Conservation (phyloP, 2,888 invertebrate genomes). For the Papilio elwesi region DNA sequence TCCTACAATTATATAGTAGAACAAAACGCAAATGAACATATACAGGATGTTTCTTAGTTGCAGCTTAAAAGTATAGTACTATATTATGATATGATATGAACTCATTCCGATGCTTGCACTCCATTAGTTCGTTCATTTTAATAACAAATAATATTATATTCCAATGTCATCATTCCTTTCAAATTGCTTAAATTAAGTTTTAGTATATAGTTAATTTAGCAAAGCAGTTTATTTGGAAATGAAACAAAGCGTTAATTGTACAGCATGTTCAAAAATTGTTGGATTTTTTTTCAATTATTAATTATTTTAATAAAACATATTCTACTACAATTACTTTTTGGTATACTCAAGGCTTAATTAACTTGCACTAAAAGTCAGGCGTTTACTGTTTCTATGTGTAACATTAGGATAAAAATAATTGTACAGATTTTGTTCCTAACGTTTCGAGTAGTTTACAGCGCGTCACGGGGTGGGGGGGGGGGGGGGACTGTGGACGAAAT, state of each 20-base stretch:
- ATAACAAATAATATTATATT: slow-evolving; percentile 17
- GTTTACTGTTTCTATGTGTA: no score
- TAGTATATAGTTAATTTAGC: not conserved
- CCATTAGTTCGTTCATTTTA: slow-evolving; percentile 50
- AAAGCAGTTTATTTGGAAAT: slow-evolving; percentile 47
- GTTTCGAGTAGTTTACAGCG: no score
- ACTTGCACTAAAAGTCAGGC: no score
- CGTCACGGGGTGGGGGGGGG: no score
- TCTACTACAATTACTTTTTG: no score
- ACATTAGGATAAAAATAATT: no score
- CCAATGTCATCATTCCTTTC: slow-evolving; percentile 11
- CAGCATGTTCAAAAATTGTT: not conserved
- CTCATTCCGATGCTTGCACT: slow-evolving; percentile 56
- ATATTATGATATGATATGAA: slow-evolving; percentile 41
- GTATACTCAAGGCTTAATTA: no score
- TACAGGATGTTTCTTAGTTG: not conserved
- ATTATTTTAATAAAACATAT: no score
- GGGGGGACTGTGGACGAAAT: no score
- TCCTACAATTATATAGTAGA: no score
- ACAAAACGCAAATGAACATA: not conserved
- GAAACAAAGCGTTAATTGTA: not conserved
- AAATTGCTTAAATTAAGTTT: not conserved
- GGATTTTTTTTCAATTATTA: not conserved
- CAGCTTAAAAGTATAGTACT: no score
- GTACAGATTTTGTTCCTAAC: no score